Evolutionary conservation across 1,140 invertebrate genomes (phyloP).

Genomic region (Branchinecta lynchi): DNA sequence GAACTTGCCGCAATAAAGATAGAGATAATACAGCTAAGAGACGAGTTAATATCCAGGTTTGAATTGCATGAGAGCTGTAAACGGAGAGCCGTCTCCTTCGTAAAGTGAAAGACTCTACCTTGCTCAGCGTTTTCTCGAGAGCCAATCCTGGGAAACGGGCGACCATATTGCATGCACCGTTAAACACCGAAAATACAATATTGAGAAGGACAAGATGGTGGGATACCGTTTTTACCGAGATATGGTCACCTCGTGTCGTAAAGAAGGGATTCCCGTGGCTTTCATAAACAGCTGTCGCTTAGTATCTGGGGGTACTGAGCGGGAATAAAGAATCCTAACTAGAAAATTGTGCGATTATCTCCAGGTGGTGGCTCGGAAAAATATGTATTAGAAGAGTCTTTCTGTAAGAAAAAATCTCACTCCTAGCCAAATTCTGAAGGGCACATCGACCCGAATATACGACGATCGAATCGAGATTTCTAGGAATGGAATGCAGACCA

Average conservation of each 20-base stretch:
- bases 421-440: no score
- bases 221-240: neutral
- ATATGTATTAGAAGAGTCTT: no score
- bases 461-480: no score
- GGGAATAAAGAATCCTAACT: no score
- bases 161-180: neutral
- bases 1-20: neutral
- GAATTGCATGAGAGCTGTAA: conserved; percentile 4
- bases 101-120: neutral
- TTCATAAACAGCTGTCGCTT: conserved; percentile 3
- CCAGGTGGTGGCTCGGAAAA: no score
- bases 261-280: conserved; percentile 3
- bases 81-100: neutral
- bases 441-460: no score
- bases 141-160: neutral
- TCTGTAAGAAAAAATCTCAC: no score
- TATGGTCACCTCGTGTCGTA: neutral
- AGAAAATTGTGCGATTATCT: no score
- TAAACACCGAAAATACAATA: conserved; percentile 4
- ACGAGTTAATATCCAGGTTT: neutral
- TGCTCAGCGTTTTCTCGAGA: neutral
- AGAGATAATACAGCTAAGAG: neutral
- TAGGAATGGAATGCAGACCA: no score
- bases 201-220: neutral
- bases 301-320: neutral